These are phyloP conservation scores for Trigoniulus corallinus DNA, from an alignment of 1,140 invertebrate species.

Conservation along the genomic window DNA sequence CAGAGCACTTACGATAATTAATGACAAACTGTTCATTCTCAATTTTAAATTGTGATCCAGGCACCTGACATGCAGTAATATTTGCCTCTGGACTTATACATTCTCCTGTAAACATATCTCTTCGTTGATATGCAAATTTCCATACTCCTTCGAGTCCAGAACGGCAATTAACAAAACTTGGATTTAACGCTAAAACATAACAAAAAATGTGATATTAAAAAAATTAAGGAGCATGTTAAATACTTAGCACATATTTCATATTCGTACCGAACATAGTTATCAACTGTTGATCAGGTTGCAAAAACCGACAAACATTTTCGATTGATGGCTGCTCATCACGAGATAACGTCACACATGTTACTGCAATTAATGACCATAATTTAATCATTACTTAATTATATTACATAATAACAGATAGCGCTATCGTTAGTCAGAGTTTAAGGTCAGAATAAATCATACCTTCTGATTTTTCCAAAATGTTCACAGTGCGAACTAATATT, in stretches of 20 bases:
- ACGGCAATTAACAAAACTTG: slow-evolving; percentile 75
- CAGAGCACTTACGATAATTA: slow-evolving; percentile 73
- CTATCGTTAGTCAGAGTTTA: slow-evolving; percentile 1
- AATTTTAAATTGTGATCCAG: slow-evolving; percentile 87
- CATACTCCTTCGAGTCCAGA: slow-evolving; percentile 86
- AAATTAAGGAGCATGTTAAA: neutral
- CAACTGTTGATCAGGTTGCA: slow-evolving; percentile 58
- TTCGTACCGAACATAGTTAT: slow-evolving; percentile 54
- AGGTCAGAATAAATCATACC: slow-evolving; percentile 32
- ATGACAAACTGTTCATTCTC: slow-evolving; percentile 95
- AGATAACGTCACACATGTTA: slow-evolving; percentile 51
- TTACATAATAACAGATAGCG: slow-evolving; percentile 2
- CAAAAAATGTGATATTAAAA: neutral
- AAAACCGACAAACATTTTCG: slow-evolving; percentile 51
- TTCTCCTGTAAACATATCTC: slow-evolving; percentile 57
- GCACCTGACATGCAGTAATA: slow-evolving; percentile 85
- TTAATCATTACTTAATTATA: neutral
- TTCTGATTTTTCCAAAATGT: slow-evolving; percentile 78
- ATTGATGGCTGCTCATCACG: slow-evolving; percentile 44
- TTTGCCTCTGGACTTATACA: slow-evolving; percentile 70
- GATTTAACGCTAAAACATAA: slow-evolving; percentile 49
- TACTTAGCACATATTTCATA: neutral
- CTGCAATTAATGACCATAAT: slow-evolving; percentile 23
- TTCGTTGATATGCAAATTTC: slow-evolving; percentile 74
- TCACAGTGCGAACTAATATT: slow-evolving; percentile 66